These are phyloP conservation scores for Listronotus oregonensis DNA, from an alignment of 1,140 invertebrate genomes.

Conservation along the genomic window DNA sequence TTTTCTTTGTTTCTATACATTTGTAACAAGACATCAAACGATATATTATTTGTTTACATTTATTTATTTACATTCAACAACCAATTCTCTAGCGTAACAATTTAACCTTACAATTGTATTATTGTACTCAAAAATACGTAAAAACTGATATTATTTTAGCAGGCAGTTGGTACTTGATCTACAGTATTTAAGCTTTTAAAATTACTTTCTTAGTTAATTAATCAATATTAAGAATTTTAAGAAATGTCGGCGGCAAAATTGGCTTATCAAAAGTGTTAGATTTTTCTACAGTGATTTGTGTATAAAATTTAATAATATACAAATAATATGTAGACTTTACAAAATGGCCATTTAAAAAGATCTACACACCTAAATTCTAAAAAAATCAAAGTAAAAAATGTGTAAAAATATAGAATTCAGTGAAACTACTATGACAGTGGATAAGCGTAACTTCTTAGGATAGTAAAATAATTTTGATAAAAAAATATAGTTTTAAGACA, in stretches of 20 bases:
- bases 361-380: slow-evolving; percentile 16
- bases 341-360: not conserved
- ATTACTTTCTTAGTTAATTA: not conserved
- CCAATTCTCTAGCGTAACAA: no score
- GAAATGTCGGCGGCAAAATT: slow-evolving; percentile 18
- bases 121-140: slow-evolving; percentile 35
- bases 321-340: not conserved
- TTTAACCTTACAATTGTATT: slow-evolving; percentile 23
- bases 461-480: slow-evolving; percentile 24
- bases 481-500: slow-evolving; percentile 36
- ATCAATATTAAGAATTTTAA: not conserved
- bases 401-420: slow-evolving; percentile 22
- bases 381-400: not conserved
- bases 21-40: no score
- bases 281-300: slow-evolving; percentile 4
- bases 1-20: no score
- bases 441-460: slow-evolving; percentile 24
- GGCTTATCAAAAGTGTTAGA: not conserved
- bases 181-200: slow-evolving; percentile 1
- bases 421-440: slow-evolving; percentile 10
- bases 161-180: slow-evolving; percentile 2
- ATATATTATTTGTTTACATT: no score
- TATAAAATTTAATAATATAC: not conserved
- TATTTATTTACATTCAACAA: no score
- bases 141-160: slow-evolving; percentile 19